A percentile compares a stretch with the other conserved stretches of the same genome.
Conservation (phyloP, 2,888 invertebrate genomes). For the Actias luna region DNA sequence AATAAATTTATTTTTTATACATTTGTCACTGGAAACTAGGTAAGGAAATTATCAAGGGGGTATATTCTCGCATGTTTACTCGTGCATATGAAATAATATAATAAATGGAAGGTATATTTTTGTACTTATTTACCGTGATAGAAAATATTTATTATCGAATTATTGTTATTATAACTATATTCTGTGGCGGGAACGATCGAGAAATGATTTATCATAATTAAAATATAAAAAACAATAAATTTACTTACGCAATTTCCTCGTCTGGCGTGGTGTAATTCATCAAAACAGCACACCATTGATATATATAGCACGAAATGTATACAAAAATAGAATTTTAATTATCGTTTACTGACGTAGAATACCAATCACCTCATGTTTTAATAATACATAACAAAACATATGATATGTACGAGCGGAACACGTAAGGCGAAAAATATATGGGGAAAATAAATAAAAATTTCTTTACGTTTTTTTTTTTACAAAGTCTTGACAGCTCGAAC, state of each 20-base stretch:
- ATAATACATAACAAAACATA: conserved; percentile 46
- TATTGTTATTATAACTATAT: background rate
- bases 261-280: conserved; percentile 58
- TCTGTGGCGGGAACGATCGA: conserved; percentile 4
- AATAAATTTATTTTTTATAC: background rate
- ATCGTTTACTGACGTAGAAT: conserved; percentile 47
- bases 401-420: conserved; percentile 36
- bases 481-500: conserved; percentile 36
- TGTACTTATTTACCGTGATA: background rate
- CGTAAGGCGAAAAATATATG: conserved; percentile 46
- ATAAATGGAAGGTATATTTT: background rate
- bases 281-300: conserved; percentile 54
- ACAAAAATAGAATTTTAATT: conserved; percentile 69
- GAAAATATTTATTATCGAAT: background rate
- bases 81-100: background rate
- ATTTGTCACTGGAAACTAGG: background rate
- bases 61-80: background rate
- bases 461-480: conserved; percentile 36
- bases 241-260: conserved; percentile 71
- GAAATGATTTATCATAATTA: conserved; percentile 13
- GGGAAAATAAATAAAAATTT: conserved; percentile 44
- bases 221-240: conserved; percentile 33
- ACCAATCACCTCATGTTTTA: conserved; percentile 55
- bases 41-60: background rate
- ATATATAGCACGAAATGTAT: conserved; percentile 64